Evolutionary conservation across 2,113 vertebrate genomes (phyloP), one percentile per base, ranked within the genome.

Genomic region (Cyprinodon brontotheroides): DNA sequence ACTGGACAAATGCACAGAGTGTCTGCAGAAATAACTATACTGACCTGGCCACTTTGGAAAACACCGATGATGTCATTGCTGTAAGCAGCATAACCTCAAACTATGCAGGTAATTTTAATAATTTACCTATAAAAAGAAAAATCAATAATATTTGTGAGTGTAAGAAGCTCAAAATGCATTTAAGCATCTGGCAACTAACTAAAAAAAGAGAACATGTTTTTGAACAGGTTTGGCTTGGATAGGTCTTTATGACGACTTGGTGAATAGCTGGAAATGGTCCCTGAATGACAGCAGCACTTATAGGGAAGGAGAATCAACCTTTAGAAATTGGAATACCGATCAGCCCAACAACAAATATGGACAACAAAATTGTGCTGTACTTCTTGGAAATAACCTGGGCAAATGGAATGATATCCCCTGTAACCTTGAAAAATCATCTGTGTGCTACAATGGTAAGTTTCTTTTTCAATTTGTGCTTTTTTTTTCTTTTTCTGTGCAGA

Each of bases 181-280:
- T 29, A 29, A 29, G 29, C 29, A 29, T 29, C 29, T 29, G 29
- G 29, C 29, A 29, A 29, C 29, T 29, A 29, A 29, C 1, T 2
- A 29, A 29, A 29, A 29, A 29, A 29, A 29, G 29, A 70, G 10
- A 29, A 36, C 8, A 10, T 29, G 77, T 71, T n/a, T 9, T 57
- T 57, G 6, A 57, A 57, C 71, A 87, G 86, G 61, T 0, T 50
- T 64, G 13, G 82, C 79, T 29, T 87, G 86, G 86, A 87, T 87
- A 41, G 86, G 82, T 57, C 86, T 87, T 20, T 36, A 75, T 63
- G 70, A 80, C 68, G 82, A 80, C 37, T 65, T 82, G 22, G 1
- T 40, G 7, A 74, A 74, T 17, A 65, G 82, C 13, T 84, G 82
- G 50, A 57, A 57, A 57, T 57, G 50, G 50, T 57, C 50, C 17